Conservation (phyloP, 2,888 invertebrate species). For the Thyatira batis region DNA sequence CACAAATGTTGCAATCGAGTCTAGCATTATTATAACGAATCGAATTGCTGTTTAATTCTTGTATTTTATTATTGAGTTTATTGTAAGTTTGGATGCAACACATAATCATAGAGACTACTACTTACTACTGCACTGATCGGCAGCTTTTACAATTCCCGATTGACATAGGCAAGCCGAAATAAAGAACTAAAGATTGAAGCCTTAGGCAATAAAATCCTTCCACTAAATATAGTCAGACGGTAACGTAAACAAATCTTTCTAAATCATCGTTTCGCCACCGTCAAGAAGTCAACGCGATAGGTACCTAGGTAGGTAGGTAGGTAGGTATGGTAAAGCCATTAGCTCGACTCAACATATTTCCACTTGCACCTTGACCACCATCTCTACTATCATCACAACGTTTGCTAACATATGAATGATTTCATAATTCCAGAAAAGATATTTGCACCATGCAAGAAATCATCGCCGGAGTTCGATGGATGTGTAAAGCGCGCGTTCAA, state of each 20-base stretch:
- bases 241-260: background rate
- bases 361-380: background rate
- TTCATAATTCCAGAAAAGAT: conserved; percentile 64
- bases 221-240: background rate
- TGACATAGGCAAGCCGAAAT: no score
- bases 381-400: conserved; percentile 6
- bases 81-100: no score
- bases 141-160: no score
- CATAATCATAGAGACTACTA: no score
- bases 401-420: background rate
- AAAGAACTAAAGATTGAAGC: no score
- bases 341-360: background rate
- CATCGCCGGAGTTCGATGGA: conserved; percentile 84
- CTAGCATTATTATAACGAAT: no score
- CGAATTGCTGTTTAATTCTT: no score
- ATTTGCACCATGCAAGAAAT: conserved; percentile 83
- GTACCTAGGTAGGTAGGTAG: no score
- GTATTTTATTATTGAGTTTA: no score
- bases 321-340: no score
- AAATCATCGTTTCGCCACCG: background rate
- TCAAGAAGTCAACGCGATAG: background rate
- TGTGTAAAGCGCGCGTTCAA: conserved; percentile 89
- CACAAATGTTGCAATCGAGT: background rate
- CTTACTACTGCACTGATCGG: no score
- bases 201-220: no score